Conservation (phyloP, 2,888 invertebrate genomes). For the Lagria hirta region DNA sequence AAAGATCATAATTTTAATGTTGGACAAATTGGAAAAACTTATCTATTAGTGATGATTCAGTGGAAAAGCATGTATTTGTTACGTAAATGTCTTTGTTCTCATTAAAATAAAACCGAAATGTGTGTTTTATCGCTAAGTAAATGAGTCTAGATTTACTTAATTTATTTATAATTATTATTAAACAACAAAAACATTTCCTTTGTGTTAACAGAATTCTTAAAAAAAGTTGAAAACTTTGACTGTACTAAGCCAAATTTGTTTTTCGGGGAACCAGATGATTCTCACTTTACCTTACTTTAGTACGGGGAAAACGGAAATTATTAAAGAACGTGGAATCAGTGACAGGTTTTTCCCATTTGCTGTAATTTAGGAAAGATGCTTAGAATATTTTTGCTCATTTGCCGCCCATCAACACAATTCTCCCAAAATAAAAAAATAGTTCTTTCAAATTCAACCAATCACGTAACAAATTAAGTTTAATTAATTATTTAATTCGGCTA, state of each 20-base stretch:
- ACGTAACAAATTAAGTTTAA: no score
- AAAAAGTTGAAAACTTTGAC: constrained; percentile 58
- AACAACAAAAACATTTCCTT: constrained; percentile 13
- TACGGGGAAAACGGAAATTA: constrained; percentile 59
- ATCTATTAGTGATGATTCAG: constrained; percentile 26
- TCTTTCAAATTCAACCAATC: no score
- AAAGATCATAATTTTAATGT: no score
- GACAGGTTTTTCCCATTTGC: constrained; percentile 39
- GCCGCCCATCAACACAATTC: no score
- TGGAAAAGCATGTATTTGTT: constrained; percentile 24
- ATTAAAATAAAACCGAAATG: constrained; percentile 14
- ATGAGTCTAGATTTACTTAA: constrained; percentile 12
- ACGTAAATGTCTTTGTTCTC: constrained; percentile 28
- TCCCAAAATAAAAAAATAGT: no score
- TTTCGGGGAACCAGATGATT: constrained; percentile 59
- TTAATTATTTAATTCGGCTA: no score
- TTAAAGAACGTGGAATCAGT: constrained; percentile 50
- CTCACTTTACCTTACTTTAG: constrained; percentile 61
- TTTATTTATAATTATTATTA: constrained; percentile 13
- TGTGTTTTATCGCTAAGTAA: constrained; percentile 8
- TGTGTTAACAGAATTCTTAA: constrained; percentile 37
- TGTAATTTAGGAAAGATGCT: constrained; percentile 52
- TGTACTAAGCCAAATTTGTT: constrained; percentile 59
- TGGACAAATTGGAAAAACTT: no score
- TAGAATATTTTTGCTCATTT: constrained; percentile 63